phyloP scores from a whole-genome alignment of 2,113 vertebrate species.

The Zosterops lateralis region DNA sequence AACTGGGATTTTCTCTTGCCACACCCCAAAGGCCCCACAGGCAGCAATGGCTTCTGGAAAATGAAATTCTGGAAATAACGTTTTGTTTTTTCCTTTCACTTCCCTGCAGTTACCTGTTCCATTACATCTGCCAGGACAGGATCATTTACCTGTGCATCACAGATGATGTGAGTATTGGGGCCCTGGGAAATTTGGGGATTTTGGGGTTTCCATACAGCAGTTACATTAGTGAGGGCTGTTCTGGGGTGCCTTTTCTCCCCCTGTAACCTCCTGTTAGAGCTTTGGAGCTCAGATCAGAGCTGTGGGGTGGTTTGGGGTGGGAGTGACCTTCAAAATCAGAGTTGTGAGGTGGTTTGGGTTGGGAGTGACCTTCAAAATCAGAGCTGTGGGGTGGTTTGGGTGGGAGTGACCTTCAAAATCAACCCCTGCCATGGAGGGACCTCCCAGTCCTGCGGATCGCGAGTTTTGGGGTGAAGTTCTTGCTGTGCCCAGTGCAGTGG shows the following conservation, averaged over 20 bases:
- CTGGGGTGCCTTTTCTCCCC: neutral
- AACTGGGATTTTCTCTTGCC: neutral
- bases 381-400: neutral
- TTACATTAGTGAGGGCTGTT: neutral
- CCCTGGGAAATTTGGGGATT: neutral
- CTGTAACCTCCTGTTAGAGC: neutral
- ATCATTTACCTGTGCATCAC: conserved; percentile 98
- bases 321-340: neutral
- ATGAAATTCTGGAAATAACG: neutral
- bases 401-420: no score
- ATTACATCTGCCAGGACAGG: conserved; percentile 98
- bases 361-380: neutral
- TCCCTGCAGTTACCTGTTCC: conserved; percentile 90
- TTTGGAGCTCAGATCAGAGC: neutral
- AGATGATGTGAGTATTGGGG: conserved; percentile 89
- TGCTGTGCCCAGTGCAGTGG: neutral
- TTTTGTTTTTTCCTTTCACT: neutral
- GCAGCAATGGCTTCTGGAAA: neutral
- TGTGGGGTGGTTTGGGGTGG: neutral
- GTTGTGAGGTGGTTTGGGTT: neutral
- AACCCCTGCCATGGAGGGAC: neutral
- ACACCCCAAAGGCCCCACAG: neutral
- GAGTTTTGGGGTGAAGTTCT: neutral
- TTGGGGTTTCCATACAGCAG: neutral
- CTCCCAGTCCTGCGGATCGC: no score